Conservation (phyloP, 2,113 vertebrate genomes). For the Casuarius casuarius region DNA sequence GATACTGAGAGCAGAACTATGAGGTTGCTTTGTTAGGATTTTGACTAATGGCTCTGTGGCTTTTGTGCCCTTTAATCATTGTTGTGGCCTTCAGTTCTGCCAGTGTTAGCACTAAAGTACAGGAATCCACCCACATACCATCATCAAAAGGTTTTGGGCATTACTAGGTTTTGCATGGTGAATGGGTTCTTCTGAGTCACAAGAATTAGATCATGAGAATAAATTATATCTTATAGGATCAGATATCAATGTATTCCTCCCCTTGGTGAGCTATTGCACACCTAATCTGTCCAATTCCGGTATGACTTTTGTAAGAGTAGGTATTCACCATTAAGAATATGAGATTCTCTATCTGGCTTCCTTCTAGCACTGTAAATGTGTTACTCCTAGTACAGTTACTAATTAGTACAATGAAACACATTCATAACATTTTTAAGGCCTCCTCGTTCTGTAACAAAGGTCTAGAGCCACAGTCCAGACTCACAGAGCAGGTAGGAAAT, state of each 20-base stretch:
- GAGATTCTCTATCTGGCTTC: background rate
- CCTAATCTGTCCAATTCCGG: background rate
- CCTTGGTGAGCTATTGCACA: background rate
- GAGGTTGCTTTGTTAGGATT: background rate
- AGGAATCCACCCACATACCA: background rate
- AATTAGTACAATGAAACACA: background rate
- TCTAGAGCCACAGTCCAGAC: background rate
- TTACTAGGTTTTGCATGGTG: background rate
- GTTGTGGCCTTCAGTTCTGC: background rate
- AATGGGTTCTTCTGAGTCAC: background rate
- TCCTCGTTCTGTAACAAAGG: background rate
- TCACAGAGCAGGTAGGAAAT: background rate
- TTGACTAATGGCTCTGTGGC: background rate
- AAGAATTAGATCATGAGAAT: background rate
- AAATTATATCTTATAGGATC: background rate
- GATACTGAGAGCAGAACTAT: background rate
- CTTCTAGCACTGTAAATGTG: background rate
- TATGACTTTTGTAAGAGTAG: background rate
- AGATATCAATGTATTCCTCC: background rate
- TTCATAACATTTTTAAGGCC: background rate
- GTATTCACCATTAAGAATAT: background rate
- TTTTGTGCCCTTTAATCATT: background rate
- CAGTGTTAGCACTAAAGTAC: background rate
- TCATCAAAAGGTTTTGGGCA: background rate
- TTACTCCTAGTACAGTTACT: background rate